Evolutionary conservation across 2,888 invertebrate species (phyloP).

Genomic region (Cinara cedri): DNA sequence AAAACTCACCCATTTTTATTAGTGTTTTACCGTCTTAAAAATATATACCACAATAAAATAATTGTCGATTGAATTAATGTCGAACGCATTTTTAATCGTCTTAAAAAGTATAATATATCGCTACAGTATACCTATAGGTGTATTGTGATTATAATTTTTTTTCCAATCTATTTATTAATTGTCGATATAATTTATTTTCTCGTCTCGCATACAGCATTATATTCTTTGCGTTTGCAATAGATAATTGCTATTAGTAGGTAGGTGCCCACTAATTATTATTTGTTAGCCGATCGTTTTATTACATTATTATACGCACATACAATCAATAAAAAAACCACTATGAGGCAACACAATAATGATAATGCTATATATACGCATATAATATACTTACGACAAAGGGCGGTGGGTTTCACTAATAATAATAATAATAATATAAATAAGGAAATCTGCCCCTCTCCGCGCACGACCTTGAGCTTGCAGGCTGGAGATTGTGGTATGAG

Average conservation of each 20-base stretch:
- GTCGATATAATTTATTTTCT: background rate
- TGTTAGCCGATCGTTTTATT: constrained; percentile 3
- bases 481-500: no score
- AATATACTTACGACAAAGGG: constrained; percentile 29
- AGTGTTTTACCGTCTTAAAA: no score
- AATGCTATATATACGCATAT: background rate
- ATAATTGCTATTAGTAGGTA: background rate
- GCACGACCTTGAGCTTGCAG: constrained; percentile 15
- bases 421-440: background rate
- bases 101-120: no score
- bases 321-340: constrained; percentile 28
- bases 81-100: no score
- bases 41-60: no score
- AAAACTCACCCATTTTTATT: no score
- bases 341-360: background rate
- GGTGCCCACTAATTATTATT: constrained; percentile 18
- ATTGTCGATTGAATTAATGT: no score
- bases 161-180: background rate
- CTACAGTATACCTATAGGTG: no score
- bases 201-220: background rate
- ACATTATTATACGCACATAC: background rate
- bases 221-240: background rate
- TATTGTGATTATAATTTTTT: background rate
- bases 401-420: constrained; percentile 31
- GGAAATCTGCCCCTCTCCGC: constrained; percentile 29